A percentile compares a stretch with the other conserved stretches of the same genome.
Evolutionary conservation across 2,113 vertebrate species (phyloP).

Genomic region (Alces alces): DNA sequence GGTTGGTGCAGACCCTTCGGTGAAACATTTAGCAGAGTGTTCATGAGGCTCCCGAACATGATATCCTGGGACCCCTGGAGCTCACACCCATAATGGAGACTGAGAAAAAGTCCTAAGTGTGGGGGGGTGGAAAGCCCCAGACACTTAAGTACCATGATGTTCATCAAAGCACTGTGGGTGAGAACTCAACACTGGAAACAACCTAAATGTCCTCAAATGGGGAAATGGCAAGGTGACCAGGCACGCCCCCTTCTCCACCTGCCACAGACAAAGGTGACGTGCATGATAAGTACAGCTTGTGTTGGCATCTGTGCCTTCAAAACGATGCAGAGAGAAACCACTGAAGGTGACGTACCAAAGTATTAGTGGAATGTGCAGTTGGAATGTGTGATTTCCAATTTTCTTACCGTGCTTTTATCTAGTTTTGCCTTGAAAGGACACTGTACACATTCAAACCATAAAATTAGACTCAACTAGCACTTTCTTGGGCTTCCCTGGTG

Average conservation of each 20-base stretch:
- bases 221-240: background rate
- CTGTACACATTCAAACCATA: background rate
- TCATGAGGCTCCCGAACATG: background rate
- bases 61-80: background rate
- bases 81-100: background rate
- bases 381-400: background rate
- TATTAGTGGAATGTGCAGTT: no score
- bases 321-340: rapidly evolving
- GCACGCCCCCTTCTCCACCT: background rate
- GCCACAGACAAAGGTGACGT: background rate
- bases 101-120: background rate
- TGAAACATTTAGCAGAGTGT: background rate
- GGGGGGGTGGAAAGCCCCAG: background rate
- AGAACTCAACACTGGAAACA: background rate
- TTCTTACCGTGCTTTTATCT: background rate
- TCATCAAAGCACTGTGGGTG: background rate
- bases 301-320: background rate
- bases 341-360: background rate
- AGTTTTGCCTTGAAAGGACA: background rate
- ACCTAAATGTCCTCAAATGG: background rate
- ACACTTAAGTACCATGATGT: background rate
- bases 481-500: background rate
- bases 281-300: background rate
- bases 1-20: background rate
- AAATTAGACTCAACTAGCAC: background rate